Evolutionary conservation across 2,113 vertebrate genomes (phyloP), one percentile per base, ranked within the genome.

Genomic region (Tetrax tetrax): DNA sequence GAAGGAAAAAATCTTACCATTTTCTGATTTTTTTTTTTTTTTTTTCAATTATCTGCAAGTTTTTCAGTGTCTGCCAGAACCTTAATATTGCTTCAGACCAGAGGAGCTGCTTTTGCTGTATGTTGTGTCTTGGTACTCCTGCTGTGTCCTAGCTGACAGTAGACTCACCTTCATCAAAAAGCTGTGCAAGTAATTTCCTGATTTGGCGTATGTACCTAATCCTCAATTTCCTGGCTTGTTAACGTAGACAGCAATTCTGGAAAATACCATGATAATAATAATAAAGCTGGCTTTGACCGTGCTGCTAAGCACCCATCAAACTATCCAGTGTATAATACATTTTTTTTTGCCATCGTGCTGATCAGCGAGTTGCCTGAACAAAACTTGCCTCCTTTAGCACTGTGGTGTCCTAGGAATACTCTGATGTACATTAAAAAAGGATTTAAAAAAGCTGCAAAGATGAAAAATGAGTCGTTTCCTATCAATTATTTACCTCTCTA

Each of bases 401-500:
- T 8, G 25, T 5, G 48, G 6, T 56, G 63, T 53, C 66, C 50
- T 54, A 91, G 90, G 80, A 80, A 41, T 33, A 24, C 86, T 79
- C 50, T 64, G 43, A 70, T 68, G 51, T 28, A 41, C 47, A 27
- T 60, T 56, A 53, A 65, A 38, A 69, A 65, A 31, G 87, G 57
- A 4, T 85, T 93, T 82, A 4, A 57, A 72, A 89, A 83, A 74
- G 88, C 86, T 65, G 53, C 18, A 13, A 75, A 80, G 94, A 85
- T 89, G 90, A 91, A 59, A 95, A 93, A 83, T 5, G 59, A 89
- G 87, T 83, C 16, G 1, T 71, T 96, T 56, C 33, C 25, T 41
- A 83, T 90, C 87, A 80, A 60, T 86, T 83, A 71, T 95, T 96
- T 56, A 68, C 78, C 61, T n/a, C 81, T 77, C 75, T 22, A 6